Conservation (phyloP, 1,140 invertebrate species). For the Bilobella aurantiaca region DNA sequence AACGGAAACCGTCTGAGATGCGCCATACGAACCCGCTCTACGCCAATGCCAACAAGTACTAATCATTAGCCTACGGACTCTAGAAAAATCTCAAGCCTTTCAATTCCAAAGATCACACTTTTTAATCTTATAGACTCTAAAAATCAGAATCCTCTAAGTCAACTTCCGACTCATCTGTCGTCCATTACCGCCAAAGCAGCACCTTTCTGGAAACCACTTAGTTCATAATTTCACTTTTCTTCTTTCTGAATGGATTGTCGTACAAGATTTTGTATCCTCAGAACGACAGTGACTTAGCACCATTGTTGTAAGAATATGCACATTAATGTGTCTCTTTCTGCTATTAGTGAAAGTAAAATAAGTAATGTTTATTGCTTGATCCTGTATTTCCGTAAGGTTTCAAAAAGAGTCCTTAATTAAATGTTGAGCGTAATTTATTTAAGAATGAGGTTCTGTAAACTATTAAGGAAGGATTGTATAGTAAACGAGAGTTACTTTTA, state of each 20-base stretch:
- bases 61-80: background rate
- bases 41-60: conserved; percentile 9
- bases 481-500: background rate
- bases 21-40: conserved; percentile 29
- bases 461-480: background rate
- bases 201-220: background rate
- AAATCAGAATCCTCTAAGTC: too few relatives aligned
- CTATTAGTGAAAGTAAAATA: too few relatives aligned
- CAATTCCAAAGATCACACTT: background rate
- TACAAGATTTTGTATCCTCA: too few relatives aligned
- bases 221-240: background rate
- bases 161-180: background rate
- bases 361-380: too few relatives aligned
- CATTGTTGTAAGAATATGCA: background rate
- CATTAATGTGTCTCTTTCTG: too few relatives aligned
- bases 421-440: background rate
- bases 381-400: background rate
- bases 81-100: background rate
- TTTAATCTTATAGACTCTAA: background rate
- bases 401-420: background rate
- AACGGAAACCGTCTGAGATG: conserved; percentile 54
- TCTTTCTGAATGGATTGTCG: background rate
- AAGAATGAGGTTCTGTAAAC: background rate
- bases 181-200: background rate
- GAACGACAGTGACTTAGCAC: background rate